Percentiles rank a stretch among this genome's conserved stretches.
These are phyloP conservation scores for Leptothorax acervorum DNA, from an alignment of 2,888 invertebrate species.

Conservation along the genomic window DNA sequence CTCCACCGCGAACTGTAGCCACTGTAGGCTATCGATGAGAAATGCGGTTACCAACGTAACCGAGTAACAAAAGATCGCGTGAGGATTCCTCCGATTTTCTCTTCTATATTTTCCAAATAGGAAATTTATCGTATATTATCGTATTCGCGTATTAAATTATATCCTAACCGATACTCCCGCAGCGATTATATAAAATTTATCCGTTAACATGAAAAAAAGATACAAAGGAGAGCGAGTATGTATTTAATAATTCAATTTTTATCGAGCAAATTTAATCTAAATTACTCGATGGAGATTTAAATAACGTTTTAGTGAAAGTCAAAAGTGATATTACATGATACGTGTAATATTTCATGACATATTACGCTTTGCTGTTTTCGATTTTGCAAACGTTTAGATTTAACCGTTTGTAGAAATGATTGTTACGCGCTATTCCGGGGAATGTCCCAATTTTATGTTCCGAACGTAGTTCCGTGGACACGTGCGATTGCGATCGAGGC, in stretches of 20 bases:
- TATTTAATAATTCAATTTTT: conserved; percentile 2
- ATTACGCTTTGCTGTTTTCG: neutral
- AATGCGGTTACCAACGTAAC: neutral
- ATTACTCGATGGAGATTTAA: neutral
- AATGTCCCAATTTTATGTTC: conserved; percentile 2
- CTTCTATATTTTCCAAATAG: neutral
- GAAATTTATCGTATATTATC: neutral
- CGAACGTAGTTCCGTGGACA: neutral
- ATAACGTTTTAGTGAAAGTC: neutral
- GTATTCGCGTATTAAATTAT: neutral
- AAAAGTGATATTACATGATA: neutral
- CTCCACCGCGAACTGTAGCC: neutral
- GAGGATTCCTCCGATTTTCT: neutral
- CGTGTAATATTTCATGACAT: neutral
- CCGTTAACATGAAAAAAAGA: neutral
- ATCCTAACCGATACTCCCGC: neutral
- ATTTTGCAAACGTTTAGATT: neutral
- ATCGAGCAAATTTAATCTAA: neutral
- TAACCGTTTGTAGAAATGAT: neutral
- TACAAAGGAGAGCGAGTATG: neutral
- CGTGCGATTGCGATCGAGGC: neutral
- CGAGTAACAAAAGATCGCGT: neutral
- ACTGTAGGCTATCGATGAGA: conserved; percentile 36
- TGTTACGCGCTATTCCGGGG: neutral
- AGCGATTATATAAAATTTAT: neutral